These are phyloP conservation scores for Apamea crenata DNA, from an alignment of 2,888 invertebrate species.

Conservation along the genomic window DNA sequence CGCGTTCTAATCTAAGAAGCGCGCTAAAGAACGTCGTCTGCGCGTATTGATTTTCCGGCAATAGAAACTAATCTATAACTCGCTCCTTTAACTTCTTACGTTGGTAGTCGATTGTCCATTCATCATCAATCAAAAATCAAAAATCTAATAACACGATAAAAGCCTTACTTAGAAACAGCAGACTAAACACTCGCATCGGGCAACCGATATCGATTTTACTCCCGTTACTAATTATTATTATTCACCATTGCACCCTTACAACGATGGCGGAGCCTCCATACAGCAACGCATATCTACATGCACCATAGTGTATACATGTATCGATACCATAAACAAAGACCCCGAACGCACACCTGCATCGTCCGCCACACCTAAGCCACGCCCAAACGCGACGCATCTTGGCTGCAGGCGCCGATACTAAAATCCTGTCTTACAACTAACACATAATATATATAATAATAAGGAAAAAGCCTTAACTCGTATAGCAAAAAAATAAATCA, in stretches of 20 bases:
- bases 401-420: not conserved
- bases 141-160: too few species aligned
- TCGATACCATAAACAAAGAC: not conserved
- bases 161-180: too few species aligned
- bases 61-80: not conserved
- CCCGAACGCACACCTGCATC: not conserved
- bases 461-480: not conserved
- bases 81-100: not conserved
- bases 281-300: not conserved
- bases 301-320: not conserved
- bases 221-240: too few species aligned
- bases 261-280: not conserved
- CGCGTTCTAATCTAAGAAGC: not conserved
- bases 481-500: not conserved
- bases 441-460: not conserved
- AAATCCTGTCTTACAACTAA: not conserved
- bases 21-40: not conserved
- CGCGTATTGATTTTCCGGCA: too few species aligned
- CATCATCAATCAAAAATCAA: too few species aligned
- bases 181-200: too few species aligned
- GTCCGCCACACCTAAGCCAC: not conserved
- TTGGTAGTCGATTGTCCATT: too few species aligned
- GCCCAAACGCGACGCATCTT: not conserved
- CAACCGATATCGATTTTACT: too few species aligned
- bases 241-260: too few species aligned